These are phyloP conservation scores for Epinotia nisella DNA, from an alignment of 2,888 invertebrate species.

Conservation along the genomic window DNA sequence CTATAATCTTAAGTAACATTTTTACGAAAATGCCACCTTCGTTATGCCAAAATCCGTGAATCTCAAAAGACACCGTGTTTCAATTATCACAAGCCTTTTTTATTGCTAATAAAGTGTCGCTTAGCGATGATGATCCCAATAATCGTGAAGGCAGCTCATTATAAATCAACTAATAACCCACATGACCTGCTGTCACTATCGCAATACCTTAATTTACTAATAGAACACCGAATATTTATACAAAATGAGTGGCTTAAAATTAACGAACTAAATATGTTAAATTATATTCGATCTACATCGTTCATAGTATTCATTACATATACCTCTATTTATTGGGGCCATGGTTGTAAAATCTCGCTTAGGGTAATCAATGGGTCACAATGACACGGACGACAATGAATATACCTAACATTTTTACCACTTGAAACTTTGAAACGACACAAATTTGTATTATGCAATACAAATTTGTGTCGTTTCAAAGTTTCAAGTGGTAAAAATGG, in stretches of 20 bases:
- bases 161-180: slow-evolving; percentile 67
- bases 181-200: slow-evolving; percentile 60
- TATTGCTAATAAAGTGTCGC: slow-evolving; percentile 47
- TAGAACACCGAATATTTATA: slow-evolving; percentile 59
- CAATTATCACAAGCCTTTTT: slow-evolving; percentile 39
- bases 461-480: no score
- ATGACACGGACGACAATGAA: no score
- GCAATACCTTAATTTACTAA: slow-evolving; percentile 78
- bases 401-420: no score
- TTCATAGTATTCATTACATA: slow-evolving; percentile 60
- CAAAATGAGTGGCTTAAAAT: slow-evolving; percentile 67
- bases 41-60: slow-evolving; percentile 28
- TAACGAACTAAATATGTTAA: slow-evolving; percentile 66
- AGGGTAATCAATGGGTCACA: no score
- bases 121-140: slow-evolving; percentile 69
- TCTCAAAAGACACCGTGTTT: slow-evolving; percentile 26
- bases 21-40: slow-evolving; percentile 13
- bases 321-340: slow-evolving; percentile 57
- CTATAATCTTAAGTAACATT: neutral
- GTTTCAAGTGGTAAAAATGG: no score
- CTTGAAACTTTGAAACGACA: no score
- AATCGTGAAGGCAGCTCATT: slow-evolving; percentile 66
- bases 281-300: slow-evolving; percentile 57
- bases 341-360: no score
- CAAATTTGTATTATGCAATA: no score